Evolutionary conservation across 1,140 invertebrate species (phyloP), one percentile per base, ranked within the genome.

Genomic region (Wasmannia auropunctata): DNA sequence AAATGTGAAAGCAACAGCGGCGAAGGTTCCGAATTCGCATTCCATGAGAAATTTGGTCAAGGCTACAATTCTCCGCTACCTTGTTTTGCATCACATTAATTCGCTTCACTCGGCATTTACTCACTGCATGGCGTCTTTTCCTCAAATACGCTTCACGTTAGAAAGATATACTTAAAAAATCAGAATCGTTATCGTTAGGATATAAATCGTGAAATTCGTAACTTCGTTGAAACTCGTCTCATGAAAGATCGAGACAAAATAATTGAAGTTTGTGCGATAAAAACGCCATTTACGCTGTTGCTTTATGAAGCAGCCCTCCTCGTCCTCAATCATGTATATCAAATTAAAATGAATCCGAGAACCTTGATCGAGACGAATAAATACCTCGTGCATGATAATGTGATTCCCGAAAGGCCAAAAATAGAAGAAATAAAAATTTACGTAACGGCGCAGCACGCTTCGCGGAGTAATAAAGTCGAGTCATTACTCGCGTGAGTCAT

Each of bases 391-490:
- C n/a, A 14, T 22, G 10, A 65, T 67, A 25, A 31, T 56, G 22
- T 5, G 2, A 72, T 58, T 72, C 72, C n/a, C 8, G 25, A 31
- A 37, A 19, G 19, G 25, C 10, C 0, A 70, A 67, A 88, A 85
- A 43, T 43, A 25, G 37, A 16, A 85, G 46, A 56, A 85, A 85
- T 46, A 19, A 28, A 72, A 43, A 87, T 16, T 88, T 69, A 88
- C 70, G 80, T 86, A 90, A 90, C 37, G 22, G 67, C 56, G 75
- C 49, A 70, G 54, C 43, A 65, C 40, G 70, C 40, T 63, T 63
- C 86, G 70, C 60, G 49, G 56, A 51, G 81, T 63, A 88, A 79
- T 88, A 88, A 88, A 79, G 84, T 10, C 63, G 58, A 43, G n/a
- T 65, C 51, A 43, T 83, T 46, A 16, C 37, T 37, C 46, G 72